Evolutionary conservation across 2,888 invertebrate genomes (phyloP), one percentile per base, ranked within the genome.

Genomic region (Palloptera scutellata): DNA sequence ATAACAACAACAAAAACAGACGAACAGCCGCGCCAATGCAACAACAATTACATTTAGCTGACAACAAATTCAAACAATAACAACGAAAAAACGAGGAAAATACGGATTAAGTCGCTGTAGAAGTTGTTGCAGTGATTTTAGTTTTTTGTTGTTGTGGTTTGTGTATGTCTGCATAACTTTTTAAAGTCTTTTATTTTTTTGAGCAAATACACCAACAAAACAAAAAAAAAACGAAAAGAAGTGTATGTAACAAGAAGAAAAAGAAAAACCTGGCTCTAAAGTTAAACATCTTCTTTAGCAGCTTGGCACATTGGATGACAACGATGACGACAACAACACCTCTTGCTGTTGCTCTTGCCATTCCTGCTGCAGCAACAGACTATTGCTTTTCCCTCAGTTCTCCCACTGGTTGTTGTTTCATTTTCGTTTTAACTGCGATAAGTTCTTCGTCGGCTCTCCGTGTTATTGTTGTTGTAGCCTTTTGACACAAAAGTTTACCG

Each of bases 401-500:
- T 2, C 45, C 6, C n/a, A 30, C 10, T 10, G 10, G 48, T 8
- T 10, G 19, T 64, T 57, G 52, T 58, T 57, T 43, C 20, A 19
- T 9, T 57, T 48, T 48, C 6, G 51, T 15, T n/a, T 19, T 17
- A 19, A 8, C 9, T 54, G 20, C 4, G 17, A 20, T 54, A 8
- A 53, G 15, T 11, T 15, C 19, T 19, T 54, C 10, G 17, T 17
- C 15, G 13, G 12, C 17, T n/a, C 20, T 51, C 53, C 12, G 40
- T 67, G 10, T 61, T 43, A 17, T 61, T 58, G 42, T 3, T 63
- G 43, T 51, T 30, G 19, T 60, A 60, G n/a, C 61, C 63, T 70
- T 72, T 75, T 70, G 1, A n/a, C 51, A 48, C 30, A 30, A 30
- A 30, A 30, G 30, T 30, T 30, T 30, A 30, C 30, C 30, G 30